Evolutionary conservation across 2,797 vertebrate species (phyloP).

Genomic region (Scolopax bukidnonensis): DNA sequence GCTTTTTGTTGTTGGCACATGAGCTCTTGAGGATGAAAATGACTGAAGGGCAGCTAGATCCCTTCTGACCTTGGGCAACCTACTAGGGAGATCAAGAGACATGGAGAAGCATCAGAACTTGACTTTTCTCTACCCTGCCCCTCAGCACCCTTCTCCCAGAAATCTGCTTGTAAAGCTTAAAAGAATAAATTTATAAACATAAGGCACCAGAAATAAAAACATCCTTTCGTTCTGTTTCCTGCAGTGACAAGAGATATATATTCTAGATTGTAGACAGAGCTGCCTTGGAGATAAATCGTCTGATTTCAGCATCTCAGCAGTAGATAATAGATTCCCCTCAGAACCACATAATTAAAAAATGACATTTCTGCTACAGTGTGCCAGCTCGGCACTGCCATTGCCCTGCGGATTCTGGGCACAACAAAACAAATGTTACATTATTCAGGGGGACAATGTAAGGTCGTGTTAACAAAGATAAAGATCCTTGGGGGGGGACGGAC

Average conservation of each 20-base stretch:
- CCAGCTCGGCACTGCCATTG: constrained; percentile 32
- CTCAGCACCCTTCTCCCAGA: neutral
- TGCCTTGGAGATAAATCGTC: constrained; percentile 77
- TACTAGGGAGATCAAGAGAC: neutral
- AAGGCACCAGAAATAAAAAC: constrained; percentile 73
- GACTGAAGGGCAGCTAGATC: neutral
- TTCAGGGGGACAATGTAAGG: constrained; percentile 34
- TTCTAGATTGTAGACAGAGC: constrained; percentile 70
- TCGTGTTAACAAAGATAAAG: neutral
- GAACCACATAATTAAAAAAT: constrained; percentile 81
- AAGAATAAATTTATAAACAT: constrained; percentile 71
- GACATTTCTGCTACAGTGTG: constrained; percentile 71
- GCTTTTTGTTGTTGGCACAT: neutral
- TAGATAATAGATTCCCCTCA: constrained; percentile 77
- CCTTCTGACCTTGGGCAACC: neutral
- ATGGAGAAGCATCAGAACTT: neutral
- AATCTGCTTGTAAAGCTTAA: constrained; percentile 11
- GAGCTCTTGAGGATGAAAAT: neutral
- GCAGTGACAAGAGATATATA: constrained; percentile 72
- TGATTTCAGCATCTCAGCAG: constrained; percentile 77
- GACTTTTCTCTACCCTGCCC: neutral
- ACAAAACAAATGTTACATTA: constrained; percentile 42
- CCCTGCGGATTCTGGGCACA: constrained; percentile 51
- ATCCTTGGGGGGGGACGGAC: neutral
- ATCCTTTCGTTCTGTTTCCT: constrained; percentile 68